These are phyloP conservation scores for Apis florea DNA, from an alignment of 1,140 invertebrate species.

Conservation along the genomic window DNA sequence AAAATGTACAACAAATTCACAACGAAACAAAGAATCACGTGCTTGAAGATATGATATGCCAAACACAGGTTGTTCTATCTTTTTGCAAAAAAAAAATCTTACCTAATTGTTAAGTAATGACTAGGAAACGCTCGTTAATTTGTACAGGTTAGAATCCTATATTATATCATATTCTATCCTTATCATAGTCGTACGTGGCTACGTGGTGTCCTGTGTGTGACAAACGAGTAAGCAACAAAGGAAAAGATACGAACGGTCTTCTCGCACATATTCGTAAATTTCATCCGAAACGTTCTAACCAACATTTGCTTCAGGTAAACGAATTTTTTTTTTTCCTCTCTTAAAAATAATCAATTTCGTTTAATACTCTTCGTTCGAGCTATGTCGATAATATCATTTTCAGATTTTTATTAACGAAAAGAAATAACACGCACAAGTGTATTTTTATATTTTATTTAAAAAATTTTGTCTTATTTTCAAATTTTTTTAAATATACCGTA, in stretches of 20 bases:
- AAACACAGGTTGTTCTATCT: conserved; percentile 1
- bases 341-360: neutral
- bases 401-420: too few species aligned
- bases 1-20: neutral
- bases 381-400: too few species aligned
- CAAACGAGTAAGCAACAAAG: conserved; percentile 55
- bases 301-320: conserved; percentile 31
- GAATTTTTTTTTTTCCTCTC: neutral
- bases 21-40: neutral
- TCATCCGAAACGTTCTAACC: conserved; percentile 31
- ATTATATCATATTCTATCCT: neutral
- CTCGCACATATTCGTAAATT: conserved; percentile 50
- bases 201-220: conserved; percentile 62
- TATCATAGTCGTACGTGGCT: conserved; percentile 27
- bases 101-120: neutral
- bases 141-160: conserved; percentile 15
- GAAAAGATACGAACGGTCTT: conserved; percentile 44
- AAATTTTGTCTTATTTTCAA: too few species aligned
- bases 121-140: neutral
- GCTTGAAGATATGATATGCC: conserved; percentile 20
- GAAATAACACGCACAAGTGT: too few species aligned
- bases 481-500: too few species aligned
- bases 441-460: too few species aligned
- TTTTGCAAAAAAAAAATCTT: neutral
- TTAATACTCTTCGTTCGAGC: too few species aligned